Evolutionary conservation across 2,797 vertebrate species (phyloP).

Genomic region (Acanthurus lineatus): DNA sequence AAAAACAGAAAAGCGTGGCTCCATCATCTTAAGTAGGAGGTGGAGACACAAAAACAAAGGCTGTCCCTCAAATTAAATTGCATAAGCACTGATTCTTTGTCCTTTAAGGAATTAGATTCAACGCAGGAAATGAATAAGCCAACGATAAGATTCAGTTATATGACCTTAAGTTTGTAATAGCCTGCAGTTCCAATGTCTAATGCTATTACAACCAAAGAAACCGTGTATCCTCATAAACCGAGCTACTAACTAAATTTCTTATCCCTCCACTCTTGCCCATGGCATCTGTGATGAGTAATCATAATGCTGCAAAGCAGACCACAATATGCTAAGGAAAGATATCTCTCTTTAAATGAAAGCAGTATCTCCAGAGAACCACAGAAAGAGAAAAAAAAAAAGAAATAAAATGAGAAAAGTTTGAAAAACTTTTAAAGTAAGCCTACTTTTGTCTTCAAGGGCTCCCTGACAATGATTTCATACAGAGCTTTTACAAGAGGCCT

Average conservation of each 20-base stretch:
- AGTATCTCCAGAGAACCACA: conserved; percentile 52
- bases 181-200: conserved; percentile 64
- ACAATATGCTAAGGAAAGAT: conserved; percentile 62
- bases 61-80: conserved; percentile 32
- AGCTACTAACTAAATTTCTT: conserved; percentile 71
- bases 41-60: conserved; percentile 42
- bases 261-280: conserved; percentile 62
- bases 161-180: conserved; percentile 61
- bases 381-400: background rate
- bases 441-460: conserved; percentile 64
- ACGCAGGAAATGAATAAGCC: conserved; percentile 55
- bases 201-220: conserved; percentile 66
- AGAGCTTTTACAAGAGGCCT: conserved; percentile 45
- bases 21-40: conserved; percentile 39
- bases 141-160: conserved; percentile 65
- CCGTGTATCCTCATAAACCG: conserved; percentile 62
- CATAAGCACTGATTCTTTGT: conserved; percentile 28
- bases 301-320: conserved; percentile 55
- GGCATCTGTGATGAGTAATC: conserved; percentile 76
- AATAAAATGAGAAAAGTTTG: conserved; percentile 65
- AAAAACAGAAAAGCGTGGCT: conserved; percentile 43
- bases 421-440: conserved; percentile 49
- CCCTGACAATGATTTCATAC: conserved; percentile 28
- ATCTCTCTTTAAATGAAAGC: conserved; percentile 69
- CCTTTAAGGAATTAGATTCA: conserved; percentile 67